Evolutionary conservation across 2,113 vertebrate genomes (phyloP).

Genomic region (Himantopus leucocephalus): DNA sequence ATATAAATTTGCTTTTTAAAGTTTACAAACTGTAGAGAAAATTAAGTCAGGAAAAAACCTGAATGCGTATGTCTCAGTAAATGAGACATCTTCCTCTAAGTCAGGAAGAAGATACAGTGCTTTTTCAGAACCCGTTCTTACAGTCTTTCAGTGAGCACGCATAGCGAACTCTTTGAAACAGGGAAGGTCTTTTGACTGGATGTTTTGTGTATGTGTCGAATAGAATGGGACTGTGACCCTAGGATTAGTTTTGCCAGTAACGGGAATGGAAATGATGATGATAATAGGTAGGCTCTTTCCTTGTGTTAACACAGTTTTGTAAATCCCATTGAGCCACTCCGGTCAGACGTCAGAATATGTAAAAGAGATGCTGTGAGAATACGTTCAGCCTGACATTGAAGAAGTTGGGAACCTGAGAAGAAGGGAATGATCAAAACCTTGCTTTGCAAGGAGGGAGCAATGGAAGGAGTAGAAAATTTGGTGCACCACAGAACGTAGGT

Average conservation of each 20-base stretch:
- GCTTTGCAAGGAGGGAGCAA: background rate
- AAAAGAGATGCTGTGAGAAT: background rate
- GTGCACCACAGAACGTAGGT: background rate
- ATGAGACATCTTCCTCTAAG: background rate
- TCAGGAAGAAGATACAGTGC: background rate
- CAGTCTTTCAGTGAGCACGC: background rate
- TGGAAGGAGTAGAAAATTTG: background rate
- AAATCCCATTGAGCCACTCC: background rate
- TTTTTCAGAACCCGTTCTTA: background rate
- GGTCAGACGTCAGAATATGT: background rate
- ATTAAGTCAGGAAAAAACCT: background rate
- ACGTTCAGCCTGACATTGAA: background rate
- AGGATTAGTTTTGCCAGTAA: background rate
- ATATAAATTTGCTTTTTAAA: background rate
- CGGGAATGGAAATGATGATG: background rate
- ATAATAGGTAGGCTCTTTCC: background rate
- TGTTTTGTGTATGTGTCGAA: background rate
- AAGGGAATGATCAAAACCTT: background rate
- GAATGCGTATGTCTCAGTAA: background rate
- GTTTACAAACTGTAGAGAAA: background rate
- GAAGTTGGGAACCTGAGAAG: background rate
- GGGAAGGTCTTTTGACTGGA: background rate
- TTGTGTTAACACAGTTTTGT: background rate
- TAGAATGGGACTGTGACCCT: background rate
- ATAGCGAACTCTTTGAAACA: background rate